phyloP scores from a whole-genome alignment of 2,888 invertebrate species.

The Ectobius pallidus region DNA sequence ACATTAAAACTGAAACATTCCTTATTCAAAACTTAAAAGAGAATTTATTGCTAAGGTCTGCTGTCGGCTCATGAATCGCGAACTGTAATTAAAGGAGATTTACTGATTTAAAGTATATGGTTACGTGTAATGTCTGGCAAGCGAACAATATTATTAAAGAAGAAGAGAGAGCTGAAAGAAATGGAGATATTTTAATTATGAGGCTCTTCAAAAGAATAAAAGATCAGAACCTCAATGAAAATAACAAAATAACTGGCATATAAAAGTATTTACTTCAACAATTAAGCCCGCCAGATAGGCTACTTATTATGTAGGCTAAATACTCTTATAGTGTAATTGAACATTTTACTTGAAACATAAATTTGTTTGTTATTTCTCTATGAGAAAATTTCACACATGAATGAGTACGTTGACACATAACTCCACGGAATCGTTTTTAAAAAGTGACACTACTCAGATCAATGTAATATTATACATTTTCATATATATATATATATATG shows the following conservation, averaged over 20 bases:
- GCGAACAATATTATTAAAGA: background rate
- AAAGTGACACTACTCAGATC: too few relatives aligned
- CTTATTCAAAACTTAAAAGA: too few relatives aligned
- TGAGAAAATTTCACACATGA: too few relatives aligned
- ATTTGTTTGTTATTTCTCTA: too few relatives aligned
- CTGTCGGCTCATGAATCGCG: background rate
- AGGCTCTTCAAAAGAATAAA: background rate
- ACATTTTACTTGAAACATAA: too few relatives aligned
- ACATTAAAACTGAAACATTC: too few relatives aligned
- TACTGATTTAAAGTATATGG: background rate
- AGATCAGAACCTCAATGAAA: background rate
- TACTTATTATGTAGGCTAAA: too few relatives aligned
- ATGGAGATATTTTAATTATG: too few relatives aligned
- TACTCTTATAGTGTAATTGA: too few relatives aligned
- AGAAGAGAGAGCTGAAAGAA: background rate
- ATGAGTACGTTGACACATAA: too few relatives aligned
- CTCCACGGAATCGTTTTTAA: too few relatives aligned
- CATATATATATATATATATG: background rate
- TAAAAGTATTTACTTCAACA: background rate
- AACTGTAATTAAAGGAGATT: constrained; percentile 6
- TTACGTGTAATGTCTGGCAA: background rate
- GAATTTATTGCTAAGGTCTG: background rate
- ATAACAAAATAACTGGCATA: background rate
- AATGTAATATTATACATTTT: background rate
- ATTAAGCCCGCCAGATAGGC: too few relatives aligned